These are phyloP conservation scores for Polydrusus tereticollis DNA, from an alignment of 2,888 invertebrate species.

Conservation along the genomic window DNA sequence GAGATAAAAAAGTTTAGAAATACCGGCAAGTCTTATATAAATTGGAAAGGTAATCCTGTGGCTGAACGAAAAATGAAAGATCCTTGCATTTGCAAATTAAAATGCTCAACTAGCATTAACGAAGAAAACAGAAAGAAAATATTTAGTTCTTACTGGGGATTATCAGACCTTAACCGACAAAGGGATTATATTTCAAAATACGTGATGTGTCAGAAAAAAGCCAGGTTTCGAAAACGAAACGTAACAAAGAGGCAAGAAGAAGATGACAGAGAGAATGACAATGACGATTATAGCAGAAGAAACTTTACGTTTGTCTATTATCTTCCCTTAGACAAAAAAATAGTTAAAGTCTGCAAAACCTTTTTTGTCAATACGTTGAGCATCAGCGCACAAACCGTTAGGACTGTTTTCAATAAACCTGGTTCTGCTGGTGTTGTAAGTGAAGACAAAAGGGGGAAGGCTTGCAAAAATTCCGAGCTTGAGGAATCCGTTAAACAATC, in stretches of 20 bases:
- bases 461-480: conserved; percentile 45
- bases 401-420: conserved; percentile 38
- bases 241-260: background rate
- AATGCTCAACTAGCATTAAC: background rate
- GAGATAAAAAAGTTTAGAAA: conserved; percentile 10
- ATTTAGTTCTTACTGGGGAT: background rate
- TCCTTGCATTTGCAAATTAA: background rate
- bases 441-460: conserved; percentile 45
- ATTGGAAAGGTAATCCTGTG: background rate
- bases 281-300: background rate
- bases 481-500: conserved; percentile 45
- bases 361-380: conserved; percentile 24
- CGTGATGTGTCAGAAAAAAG: background rate
- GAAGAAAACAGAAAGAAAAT: background rate
- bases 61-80: background rate
- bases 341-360: conserved; percentile 14
- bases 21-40: background rate
- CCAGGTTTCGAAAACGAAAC: background rate
- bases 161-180: background rate
- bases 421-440: conserved; percentile 26
- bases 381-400: conserved; percentile 34
- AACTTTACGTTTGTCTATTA: conserved; percentile 1
- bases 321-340: background rate
- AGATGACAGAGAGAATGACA: background rate
- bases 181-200: conserved; percentile 5